phyloP scores from a whole-genome alignment of 2,888 invertebrate species.

The Xestia ashworthii region DNA sequence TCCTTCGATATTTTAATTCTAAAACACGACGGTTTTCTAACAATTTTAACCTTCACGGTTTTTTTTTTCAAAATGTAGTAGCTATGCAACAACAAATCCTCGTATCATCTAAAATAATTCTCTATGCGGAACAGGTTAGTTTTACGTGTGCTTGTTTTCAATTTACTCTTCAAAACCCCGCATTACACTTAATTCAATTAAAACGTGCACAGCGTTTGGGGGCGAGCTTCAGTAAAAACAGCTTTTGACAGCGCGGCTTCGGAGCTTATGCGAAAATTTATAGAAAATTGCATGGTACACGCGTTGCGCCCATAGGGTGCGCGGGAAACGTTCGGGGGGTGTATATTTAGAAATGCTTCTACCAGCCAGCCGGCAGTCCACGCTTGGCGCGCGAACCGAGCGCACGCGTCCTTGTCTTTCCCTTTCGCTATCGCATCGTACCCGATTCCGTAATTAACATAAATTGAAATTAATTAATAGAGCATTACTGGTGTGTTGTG shows the following conservation, averaged over 20 bases:
- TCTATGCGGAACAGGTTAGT: constrained; percentile 16
- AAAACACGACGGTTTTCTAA: not conserved
- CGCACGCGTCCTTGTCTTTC: constrained; percentile 77
- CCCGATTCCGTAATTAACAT: constrained; percentile 83
- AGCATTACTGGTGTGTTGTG: constrained; percentile 79
- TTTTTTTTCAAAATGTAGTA: constrained; percentile 1
- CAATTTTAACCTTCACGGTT: not conserved
- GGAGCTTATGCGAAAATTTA: constrained; percentile 89
- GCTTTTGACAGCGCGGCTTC: constrained; percentile 89
- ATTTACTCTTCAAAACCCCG: constrained; percentile 66
- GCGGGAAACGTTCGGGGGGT: constrained; percentile 85
- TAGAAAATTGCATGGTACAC: constrained; percentile 89
- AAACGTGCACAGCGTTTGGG: constrained; percentile 76
- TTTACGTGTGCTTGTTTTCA: constrained; percentile 39
- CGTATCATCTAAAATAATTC: constrained; percentile 7
- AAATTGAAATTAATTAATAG: constrained; percentile 81
- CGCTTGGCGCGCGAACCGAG: constrained; percentile 79
- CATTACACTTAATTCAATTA: constrained; percentile 86
- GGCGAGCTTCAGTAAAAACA: constrained; percentile 83
- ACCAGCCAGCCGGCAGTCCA: constrained; percentile 83
- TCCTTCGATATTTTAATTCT: not conserved
- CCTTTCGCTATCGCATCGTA: constrained; percentile 73
- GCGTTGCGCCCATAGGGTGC: constrained; percentile 84
- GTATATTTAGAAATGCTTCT: constrained; percentile 88
- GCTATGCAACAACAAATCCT: constrained; percentile 9